Base-by-base conservation (phyloP, 2,888 invertebrate genomes). In the Leucoptera coffeella region DNA sequence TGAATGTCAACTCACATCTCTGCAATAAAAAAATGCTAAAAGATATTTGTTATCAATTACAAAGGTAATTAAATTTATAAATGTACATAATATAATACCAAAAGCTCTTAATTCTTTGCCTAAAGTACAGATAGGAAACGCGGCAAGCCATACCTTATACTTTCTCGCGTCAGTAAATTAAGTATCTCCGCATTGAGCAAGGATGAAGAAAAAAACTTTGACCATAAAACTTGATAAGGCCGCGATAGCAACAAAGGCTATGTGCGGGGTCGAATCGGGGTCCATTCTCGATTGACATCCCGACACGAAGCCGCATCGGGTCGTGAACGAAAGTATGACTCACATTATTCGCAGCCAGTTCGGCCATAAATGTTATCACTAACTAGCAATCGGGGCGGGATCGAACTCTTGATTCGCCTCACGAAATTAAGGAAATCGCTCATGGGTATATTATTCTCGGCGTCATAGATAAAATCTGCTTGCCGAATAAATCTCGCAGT, bases 381-480 rank as follows among this genome's bases (percentile, higher is more conserved):
- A 58, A 58, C 61, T 55, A 54, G 58, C 60, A 54, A 69, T 69
- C 67, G 41, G 57, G 65, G 60, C 60, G 64, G 30, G 52, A 55
- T 58, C 67, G 62, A 64, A 61, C 58, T 54, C 51, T 49, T 54
- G 60, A 65, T 65, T 64, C 57, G 54, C 41, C 57, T 57, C 64
- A 61, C 65, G 60, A 64, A 69, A 69, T 69, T 69, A 69, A 69
- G 65, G 61, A 61, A 67, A 67, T 64, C 64, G 67, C 64, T 69
- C 62, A 69, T 65, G 64, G 59, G 60, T 58, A 60, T 69, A 69
- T 69, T 64, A 67, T 61, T 61, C 62, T 50, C 42, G 28, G 30
- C 36, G 38, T 36, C 34, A 29, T 29, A 32, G 46, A 48, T 48
- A 46, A 40, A 41, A 47, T 50, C 54, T 47, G 43, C 36, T 41